Evolutionary conservation across 2,113 vertebrate species (phyloP).

Genomic region (Willisornis vidua): DNA sequence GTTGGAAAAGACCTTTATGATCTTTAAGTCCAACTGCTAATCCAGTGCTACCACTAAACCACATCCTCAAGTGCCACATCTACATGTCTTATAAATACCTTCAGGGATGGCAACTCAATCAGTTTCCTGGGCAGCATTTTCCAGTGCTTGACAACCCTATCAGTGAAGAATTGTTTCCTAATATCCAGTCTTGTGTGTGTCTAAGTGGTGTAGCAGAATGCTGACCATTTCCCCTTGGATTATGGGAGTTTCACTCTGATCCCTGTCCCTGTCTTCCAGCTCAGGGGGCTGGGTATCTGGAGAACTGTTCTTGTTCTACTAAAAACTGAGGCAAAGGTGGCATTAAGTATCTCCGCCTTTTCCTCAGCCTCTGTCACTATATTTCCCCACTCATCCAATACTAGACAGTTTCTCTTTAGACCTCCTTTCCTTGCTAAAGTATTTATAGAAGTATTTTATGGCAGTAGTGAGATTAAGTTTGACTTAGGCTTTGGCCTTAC

Average conservation of each 20-base stretch:
- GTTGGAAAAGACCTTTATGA: neutral
- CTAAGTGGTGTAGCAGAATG: neutral
- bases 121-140: neutral
- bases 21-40: neutral
- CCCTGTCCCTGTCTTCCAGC: neutral
- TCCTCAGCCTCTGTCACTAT: neutral
- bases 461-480: neutral
- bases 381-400: accelerated
- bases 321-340: neutral
- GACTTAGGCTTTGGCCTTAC: neutral
- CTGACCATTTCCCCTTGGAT: neutral
- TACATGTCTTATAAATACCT: neutral
- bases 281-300: neutral
- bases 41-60: neutral
- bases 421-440: neutral
- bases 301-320: neutral
- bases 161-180: neutral
- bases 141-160: neutral
- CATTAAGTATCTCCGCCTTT: neutral
- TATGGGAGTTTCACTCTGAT: neutral
- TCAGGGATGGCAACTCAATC: neutral
- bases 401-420: neutral
- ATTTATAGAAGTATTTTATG: neutral
- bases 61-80: neutral
- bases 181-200: neutral